Evolutionary conservation across 2,888 invertebrate species (phyloP), one percentile per base, ranked within the genome.

Genomic region (Limnephilus auricula): DNA sequence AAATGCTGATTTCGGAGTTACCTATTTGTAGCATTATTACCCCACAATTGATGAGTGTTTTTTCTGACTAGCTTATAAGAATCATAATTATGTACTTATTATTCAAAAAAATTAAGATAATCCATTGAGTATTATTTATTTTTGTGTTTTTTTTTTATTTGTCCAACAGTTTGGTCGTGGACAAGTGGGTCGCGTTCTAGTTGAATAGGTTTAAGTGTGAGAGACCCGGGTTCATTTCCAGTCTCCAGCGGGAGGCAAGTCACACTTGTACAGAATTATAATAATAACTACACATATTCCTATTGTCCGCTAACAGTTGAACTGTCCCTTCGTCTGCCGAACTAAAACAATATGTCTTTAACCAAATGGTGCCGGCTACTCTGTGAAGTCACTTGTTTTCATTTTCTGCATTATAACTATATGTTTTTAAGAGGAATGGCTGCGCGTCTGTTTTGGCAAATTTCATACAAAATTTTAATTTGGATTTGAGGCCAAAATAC

Each of bases 141-240:
- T 87, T 87, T 87, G 15, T 87, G 50, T 87, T 86, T 31, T 18
- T 50, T 34, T 50, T 87, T 65, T 78, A 78, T 88, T 37, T 78
- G 78, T 32, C 87, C 87, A 34, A 78, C 87, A 88, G 87, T 88
- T 88, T 88, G 78, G 34, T 15, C 79, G 87, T 12, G 79, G 87
- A 18, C 79, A 18, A 5, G 79, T 78, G 79, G 87, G 87, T 88
- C 87, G 87, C 87, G 78, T 88, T 32, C 65, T 78, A 34, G 87
- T 88, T 79, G 87, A 88, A 32, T 88, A 88, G 87, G 34, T 88
- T 87, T 79, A 85, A 37, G 34, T 82, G 31, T 82, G 34, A 65
- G 37, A 78, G 78, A 32, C 45, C 85, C 30, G 85, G 85, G 85
- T 88, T 88, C 87, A 31, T 78, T 88, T 32, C 79, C 87, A 34